These are phyloP conservation scores for Ctenochaetus hawaiiensis DNA, from an alignment of 2,797 vertebrate genomes.

Conservation along the genomic window DNA sequence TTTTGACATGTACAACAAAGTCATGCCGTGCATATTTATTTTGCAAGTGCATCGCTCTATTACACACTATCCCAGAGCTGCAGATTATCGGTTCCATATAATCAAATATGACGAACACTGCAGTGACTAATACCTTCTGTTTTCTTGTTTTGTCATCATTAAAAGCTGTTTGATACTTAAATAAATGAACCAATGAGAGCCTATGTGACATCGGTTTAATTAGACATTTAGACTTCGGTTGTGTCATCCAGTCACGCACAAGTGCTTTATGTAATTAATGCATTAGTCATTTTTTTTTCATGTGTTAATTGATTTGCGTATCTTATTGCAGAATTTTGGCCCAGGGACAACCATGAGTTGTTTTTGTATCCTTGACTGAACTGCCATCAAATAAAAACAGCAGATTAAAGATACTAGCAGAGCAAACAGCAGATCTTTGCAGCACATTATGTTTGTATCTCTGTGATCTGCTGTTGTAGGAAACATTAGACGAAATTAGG, in stretches of 20 bases:
- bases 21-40: constrained; percentile 43
- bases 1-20: constrained; percentile 43
- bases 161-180: constrained; percentile 10
- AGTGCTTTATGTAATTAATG: constrained; percentile 44
- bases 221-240: constrained; percentile 11
- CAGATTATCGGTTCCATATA: not conserved
- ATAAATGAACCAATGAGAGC: constrained; percentile 23
- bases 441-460: not conserved
- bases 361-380: constrained; percentile 54
- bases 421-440: constrained; percentile 23
- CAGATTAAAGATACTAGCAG: constrained; percentile 40
- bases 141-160: not conserved
- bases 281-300: constrained; percentile 38
- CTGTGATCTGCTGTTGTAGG: not conserved
- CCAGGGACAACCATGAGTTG: constrained; percentile 36
- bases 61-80: constrained; percentile 17
- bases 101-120: constrained; percentile 10
- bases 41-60: constrained; percentile 10
- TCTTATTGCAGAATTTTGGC: constrained; percentile 25
- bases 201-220: constrained; percentile 20
- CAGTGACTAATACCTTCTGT: constrained; percentile 8
- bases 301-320: constrained; percentile 36
- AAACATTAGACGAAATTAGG: not conserved
- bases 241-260: constrained; percentile 31
- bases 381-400: constrained; percentile 17